Evolutionary conservation across 30 jellyfish, hydroid and myxozoan species (phyloP).

Genomic region (Calvadosia cruxmelitensis): DNA sequence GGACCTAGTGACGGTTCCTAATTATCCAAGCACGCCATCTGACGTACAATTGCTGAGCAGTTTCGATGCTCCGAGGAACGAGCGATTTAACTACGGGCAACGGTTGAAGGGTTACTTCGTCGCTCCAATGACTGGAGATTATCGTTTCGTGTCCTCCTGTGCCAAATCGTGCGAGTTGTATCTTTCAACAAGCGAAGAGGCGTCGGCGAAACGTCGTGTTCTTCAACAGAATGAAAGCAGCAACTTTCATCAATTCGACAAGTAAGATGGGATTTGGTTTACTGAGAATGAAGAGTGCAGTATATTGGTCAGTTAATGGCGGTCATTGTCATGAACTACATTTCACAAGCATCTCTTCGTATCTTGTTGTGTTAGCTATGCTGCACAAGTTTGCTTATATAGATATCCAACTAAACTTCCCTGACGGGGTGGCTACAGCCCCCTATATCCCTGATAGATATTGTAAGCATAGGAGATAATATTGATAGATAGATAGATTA

Average conservation of each 20-base stretch:
- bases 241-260: constrained; percentile 67
- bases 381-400: too few species aligned
- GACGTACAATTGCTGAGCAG: constrained; percentile 41
- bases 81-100: constrained; percentile 77
- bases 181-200: constrained; percentile 43
- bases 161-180: constrained; percentile 73
- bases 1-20: constrained; percentile 43
- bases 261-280: constrained; percentile 17
- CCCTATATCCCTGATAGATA: too few species aligned
- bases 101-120: constrained; percentile 81
- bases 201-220: constrained; percentile 51
- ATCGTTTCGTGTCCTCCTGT: constrained; percentile 81
- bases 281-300: too few species aligned
- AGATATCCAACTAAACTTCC: too few species aligned
- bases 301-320: too few species aligned
- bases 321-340: too few species aligned
- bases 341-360: too few species aligned
- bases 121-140: constrained; percentile 99
- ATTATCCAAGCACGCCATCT: constrained; percentile 63
- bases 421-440: too few species aligned
- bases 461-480: too few species aligned
- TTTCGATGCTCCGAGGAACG: constrained; percentile 82
- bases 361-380: too few species aligned
- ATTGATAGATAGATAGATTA: too few species aligned
- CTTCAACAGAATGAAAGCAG: constrained; percentile 51